Percentiles rank a stretch among this genome's conserved stretches.
These are phyloP conservation scores for Geodia barretti DNA, from an alignment of 37 sponge, comb jelly and placozoan species.

Conservation along the genomic window DNA sequence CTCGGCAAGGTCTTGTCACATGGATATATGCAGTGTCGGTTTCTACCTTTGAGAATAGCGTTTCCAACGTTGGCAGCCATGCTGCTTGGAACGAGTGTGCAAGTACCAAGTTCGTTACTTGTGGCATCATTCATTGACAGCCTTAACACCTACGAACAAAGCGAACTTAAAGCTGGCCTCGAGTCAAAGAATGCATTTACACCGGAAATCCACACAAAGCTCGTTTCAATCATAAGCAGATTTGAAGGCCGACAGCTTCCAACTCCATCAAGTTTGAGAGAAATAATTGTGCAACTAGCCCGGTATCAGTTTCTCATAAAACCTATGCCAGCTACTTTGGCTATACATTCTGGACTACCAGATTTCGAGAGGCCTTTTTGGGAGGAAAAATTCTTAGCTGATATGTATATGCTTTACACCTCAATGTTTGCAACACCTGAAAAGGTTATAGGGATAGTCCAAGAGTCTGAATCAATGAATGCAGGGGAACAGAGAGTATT, in stretches of 20 bases:
- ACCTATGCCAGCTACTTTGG: slow-evolving; percentile 5
- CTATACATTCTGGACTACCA: slow-evolving; percentile 5
- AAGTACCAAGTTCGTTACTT: neutral
- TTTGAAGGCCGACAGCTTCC: slow-evolving; percentile 14
- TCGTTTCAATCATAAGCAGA: slow-evolving; percentile 1
- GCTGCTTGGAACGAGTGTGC: neutral
- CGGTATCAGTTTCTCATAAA: slow-evolving; percentile 12
- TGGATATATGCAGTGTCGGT: slow-evolving; percentile 10
- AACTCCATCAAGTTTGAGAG: neutral
- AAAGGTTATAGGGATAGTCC: slow-evolving; percentile 7
- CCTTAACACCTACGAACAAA: neutral
- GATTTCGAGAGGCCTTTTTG: neutral
- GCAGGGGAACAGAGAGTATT: slow-evolving; percentile 16
- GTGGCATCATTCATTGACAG: neutral
- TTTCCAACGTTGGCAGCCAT: slow-evolving; percentile 16
- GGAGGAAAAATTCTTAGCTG: neutral
- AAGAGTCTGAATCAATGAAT: neutral
- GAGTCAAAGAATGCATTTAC: neutral
- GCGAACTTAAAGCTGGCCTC: neutral
- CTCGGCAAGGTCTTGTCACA: slow-evolving; percentile 5
- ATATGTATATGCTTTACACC: neutral
- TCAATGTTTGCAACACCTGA: slow-evolving; percentile 3
- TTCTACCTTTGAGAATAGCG: slow-evolving; percentile 8
- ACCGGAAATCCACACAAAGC: neutral
- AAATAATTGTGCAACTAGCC: neutral